Evolutionary conservation across 2,797 vertebrate genomes (phyloP).

Genomic region (Mus caroli): DNA sequence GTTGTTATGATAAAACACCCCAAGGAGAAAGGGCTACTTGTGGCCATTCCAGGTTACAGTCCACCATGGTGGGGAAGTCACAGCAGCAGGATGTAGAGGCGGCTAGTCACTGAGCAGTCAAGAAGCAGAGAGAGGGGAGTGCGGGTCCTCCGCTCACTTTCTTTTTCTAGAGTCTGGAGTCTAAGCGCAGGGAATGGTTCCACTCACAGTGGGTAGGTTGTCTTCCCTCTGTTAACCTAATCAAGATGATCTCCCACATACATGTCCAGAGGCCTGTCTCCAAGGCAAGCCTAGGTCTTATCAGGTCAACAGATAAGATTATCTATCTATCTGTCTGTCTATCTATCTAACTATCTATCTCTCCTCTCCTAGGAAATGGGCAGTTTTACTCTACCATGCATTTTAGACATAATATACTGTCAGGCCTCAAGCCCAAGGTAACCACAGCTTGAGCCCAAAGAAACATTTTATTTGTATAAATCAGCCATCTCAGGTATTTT

Average conservation of each 20-base stretch:
- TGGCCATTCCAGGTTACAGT: not conserved
- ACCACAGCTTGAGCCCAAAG: not conserved
- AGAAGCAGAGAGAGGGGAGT: not conserved
- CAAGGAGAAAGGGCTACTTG: not conserved
- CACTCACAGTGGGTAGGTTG: not conserved
- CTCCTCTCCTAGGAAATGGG: not conserved
- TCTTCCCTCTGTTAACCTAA: not conserved
- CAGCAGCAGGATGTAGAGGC: not conserved
- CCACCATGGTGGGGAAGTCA: not conserved
- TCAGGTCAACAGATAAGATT: not conserved
- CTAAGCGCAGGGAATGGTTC: not conserved
- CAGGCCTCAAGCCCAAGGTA: not conserved
- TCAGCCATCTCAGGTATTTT: not conserved
- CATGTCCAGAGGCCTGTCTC: not conserved
- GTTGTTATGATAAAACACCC: not conserved
- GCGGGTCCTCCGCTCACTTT: not conserved
- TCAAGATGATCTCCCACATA: not conserved
- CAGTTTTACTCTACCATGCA: not conserved
- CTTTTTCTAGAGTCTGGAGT: not conserved
- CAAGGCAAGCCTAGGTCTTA: not conserved
- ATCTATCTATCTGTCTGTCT: not conserved
- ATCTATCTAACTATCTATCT: too few species aligned
- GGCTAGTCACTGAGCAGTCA: not conserved
- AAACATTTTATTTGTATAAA: not conserved
- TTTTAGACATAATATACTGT: not conserved